These are phyloP conservation scores for Caenorhabditis latens DNA, from an alignment of 1,140 invertebrate genomes.

Conservation along the genomic window DNA sequence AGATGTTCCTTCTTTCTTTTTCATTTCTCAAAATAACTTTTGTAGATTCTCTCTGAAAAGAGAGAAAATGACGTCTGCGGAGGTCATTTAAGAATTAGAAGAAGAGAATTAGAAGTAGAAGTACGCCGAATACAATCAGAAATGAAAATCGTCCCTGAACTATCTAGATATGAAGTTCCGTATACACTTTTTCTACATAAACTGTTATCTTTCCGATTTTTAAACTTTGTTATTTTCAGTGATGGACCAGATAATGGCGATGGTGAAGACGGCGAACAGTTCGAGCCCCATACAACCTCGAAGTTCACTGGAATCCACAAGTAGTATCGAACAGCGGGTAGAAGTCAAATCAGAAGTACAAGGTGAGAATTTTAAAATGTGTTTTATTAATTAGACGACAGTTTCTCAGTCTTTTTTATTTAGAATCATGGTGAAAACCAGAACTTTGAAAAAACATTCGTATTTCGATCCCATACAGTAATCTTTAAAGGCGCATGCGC, in stretches of 20 bases:
- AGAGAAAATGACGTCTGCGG: background rate
- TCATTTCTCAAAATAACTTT: background rate
- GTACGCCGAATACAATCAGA: background rate
- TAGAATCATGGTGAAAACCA: no score
- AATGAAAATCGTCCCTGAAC: background rate
- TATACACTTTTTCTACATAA: background rate
- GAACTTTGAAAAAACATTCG: background rate
- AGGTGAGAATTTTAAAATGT: background rate
- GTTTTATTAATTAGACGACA: no score
- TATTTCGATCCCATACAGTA: no score
- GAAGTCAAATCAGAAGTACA: constrained; percentile 38
- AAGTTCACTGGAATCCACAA: background rate
- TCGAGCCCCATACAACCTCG: background rate
- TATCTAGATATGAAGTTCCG: background rate
- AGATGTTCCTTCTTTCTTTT: background rate
- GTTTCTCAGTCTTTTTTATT: no score
- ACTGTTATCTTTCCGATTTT: background rate
- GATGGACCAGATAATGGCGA: constrained; percentile 39
- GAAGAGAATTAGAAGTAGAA: background rate
- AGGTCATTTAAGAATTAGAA: background rate
- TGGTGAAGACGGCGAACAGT: background rate
- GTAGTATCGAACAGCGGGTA: background rate
- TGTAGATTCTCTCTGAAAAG: background rate
- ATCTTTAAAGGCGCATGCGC: no score
- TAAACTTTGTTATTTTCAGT: constrained; percentile 6